phyloP scores from a whole-genome alignment of 1,140 invertebrate genomes.

The Cydia pomonella region DNA sequence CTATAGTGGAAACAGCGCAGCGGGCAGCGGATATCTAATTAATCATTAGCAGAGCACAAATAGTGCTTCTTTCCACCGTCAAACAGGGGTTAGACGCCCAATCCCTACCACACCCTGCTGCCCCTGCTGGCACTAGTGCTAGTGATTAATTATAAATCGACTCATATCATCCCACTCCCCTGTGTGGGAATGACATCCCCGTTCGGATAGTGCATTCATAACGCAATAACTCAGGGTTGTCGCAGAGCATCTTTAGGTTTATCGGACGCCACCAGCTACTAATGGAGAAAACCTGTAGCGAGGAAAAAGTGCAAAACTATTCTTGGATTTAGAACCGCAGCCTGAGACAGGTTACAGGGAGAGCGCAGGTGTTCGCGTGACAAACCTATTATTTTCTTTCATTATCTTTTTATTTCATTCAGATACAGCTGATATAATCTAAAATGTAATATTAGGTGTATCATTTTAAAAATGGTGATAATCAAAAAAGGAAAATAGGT shows the following conservation, averaged over 20 bases:
- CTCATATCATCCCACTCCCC: no score
- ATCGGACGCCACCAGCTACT: not conserved
- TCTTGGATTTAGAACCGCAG: not conserved
- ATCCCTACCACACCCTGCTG: no score
- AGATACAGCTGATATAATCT: not conserved
- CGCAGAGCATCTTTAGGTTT: slow-evolving; percentile 8
- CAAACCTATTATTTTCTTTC: slow-evolving; percentile 12
- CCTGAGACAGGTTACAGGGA: not conserved
- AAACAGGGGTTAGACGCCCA: no score
- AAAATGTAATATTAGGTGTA: not conserved
- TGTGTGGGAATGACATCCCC: not conserved
- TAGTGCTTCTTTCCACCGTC: no score
- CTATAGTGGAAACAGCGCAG: no score
- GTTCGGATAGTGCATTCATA: not conserved
- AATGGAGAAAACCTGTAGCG: slow-evolving; percentile 22
- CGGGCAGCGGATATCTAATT: no score
- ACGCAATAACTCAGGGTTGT: slow-evolving; percentile 2
- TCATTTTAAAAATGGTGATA: no score
- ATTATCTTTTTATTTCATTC: not conserved
- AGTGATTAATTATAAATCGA: no score
- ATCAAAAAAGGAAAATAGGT: no score
- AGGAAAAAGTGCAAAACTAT: slow-evolving; percentile 15
- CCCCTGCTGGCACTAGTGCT: no score
- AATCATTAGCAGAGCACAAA: no score
- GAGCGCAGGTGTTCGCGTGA: not conserved